Evolutionary conservation across 1,140 invertebrate species (phyloP), one percentile per base, ranked within the genome.

Genomic region (Ceratoteleas bidentatus): DNA sequence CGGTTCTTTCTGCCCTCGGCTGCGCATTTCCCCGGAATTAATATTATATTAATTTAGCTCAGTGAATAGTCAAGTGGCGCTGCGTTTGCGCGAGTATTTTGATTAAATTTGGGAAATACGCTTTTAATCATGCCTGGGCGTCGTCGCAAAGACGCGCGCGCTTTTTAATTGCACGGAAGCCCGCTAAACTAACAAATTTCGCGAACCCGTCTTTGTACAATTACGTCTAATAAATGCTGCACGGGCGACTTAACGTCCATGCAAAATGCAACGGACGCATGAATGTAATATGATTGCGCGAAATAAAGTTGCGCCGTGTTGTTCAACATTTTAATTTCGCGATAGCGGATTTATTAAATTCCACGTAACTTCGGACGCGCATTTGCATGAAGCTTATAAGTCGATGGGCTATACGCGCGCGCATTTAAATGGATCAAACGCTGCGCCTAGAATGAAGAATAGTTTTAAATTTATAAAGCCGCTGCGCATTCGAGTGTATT

Each of bases 381-480:
- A 56, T 47, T 56, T 66, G 40, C 53, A 66, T 56, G 15, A 47
- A n/a, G 11, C 47, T 14, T 66, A 66, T 56, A 56, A 56, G 53
- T 66, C 47, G 38, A 66, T 13, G 38, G 50, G 16, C 53, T 52
- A 47, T 16, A 66, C 9, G 1, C 36, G 24, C n/a, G 8, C 45
- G n/a, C n/a, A 45, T 54, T 34, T 34, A 56, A 66, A 56, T 47
- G 32, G 33, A 66, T 66, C 24, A 56, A 56, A 66, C 36, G 36
- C 47, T 56, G 57, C 36, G 32, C 47, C 2, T 57, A 34, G 64
- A 66, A 56, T 66, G 56, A 66, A 66, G 56, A 56, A 66, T 66
- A 56, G n/a, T 57, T 66, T 43, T 24, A 56, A 32, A 54, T 45
- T 15, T 54, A 66, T 54, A 54, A n/a, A 24, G 32, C 14, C n/a